These are phyloP conservation scores for Saturnia pavonia DNA, from an alignment of 2,888 invertebrate species.

Conservation along the genomic window DNA sequence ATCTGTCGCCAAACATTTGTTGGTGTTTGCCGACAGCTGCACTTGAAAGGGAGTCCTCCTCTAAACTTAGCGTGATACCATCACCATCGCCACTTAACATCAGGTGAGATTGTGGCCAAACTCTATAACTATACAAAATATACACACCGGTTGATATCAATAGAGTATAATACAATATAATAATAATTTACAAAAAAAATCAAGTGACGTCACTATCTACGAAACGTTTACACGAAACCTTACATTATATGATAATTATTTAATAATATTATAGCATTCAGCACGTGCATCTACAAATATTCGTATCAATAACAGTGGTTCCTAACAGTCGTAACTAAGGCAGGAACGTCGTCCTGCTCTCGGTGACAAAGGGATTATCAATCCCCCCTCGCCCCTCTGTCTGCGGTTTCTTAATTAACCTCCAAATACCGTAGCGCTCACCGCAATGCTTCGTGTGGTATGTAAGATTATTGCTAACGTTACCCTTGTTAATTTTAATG, in stretches of 20 bases:
- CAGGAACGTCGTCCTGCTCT: constrained; percentile 51
- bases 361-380: constrained; percentile 76
- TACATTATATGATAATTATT: not conserved
- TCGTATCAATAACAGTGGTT: constrained; percentile 13
- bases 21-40: too few species aligned
- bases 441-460: constrained; percentile 56
- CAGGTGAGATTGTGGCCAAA: too few species aligned
- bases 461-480: constrained; percentile 74
- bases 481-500: constrained; percentile 75
- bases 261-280: not conserved
- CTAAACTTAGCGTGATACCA: too few species aligned
- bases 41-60: too few species aligned
- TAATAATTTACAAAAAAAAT: too few species aligned
- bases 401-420: constrained; percentile 81
- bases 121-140: too few species aligned
- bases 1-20: too few species aligned
- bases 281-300: constrained; percentile 2
- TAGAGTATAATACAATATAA: too few species aligned
- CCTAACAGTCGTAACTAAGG: constrained; percentile 12
- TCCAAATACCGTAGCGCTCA: constrained; percentile 72
- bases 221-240: not conserved
- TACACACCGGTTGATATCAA: too few species aligned
- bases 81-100: too few species aligned
- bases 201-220: too few species aligned
- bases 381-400: constrained; percentile 50